A percentile compares a stretch with the other conserved stretches of the same genome.
These are phyloP conservation scores for Chiloscyllium plagiosum DNA, from an alignment of 2,113 vertebrate species.

Conservation along the genomic window DNA sequence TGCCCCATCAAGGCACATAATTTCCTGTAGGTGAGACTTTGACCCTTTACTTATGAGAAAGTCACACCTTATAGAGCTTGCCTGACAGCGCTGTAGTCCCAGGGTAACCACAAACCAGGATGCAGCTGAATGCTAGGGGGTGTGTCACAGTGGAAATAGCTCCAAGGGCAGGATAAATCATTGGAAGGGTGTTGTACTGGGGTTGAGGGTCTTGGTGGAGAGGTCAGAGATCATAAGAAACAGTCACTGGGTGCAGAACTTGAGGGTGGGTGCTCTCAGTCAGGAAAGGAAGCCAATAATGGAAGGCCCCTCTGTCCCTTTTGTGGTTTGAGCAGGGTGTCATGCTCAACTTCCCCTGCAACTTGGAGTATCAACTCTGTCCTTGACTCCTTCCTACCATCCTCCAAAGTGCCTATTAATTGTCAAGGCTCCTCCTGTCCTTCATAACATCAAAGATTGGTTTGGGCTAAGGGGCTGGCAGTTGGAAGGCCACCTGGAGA, in stretches of 20 bases:
- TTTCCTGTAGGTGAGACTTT: too few relatives aligned
- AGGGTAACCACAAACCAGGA: too few relatives aligned
- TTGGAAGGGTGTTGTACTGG: too few relatives aligned
- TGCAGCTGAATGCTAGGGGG: not conserved
- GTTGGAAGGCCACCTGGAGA: not conserved
- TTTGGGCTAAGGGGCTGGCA: not conserved
- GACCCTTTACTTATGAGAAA: too few relatives aligned
- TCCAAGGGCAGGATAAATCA: too few relatives aligned
- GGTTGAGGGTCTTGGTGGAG: not conserved
- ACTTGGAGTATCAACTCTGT: not conserved
- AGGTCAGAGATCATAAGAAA: not conserved
- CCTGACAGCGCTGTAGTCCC: too few relatives aligned
- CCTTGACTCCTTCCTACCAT: not conserved
- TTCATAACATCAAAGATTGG: not conserved
- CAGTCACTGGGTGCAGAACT: not conserved
- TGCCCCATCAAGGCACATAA: too few relatives aligned
- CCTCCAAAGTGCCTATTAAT: not conserved
- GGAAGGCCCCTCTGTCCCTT: not conserved
- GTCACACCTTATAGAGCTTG: too few relatives aligned
- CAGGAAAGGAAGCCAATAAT: not conserved
- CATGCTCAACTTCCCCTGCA: not conserved
- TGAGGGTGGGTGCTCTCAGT: not conserved
- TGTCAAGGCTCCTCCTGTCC: not conserved
- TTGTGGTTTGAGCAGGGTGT: not conserved
- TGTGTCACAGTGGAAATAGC: not conserved